phyloP scores from a whole-genome alignment of 1,140 invertebrate species.

The Drosophila azteca region DNA sequence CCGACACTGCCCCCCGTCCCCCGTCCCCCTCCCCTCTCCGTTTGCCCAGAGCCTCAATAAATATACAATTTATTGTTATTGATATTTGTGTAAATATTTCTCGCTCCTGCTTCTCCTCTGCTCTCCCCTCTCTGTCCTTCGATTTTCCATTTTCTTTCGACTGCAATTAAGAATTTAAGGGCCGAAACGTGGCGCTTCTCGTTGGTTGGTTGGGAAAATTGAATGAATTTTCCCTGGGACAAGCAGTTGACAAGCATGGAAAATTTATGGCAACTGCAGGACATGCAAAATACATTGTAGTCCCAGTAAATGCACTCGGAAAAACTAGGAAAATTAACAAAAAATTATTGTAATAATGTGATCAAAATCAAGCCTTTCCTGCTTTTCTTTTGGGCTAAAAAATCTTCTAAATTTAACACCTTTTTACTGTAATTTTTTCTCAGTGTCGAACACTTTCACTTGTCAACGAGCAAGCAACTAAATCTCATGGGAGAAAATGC shows the following conservation, averaged over 20 bases:
- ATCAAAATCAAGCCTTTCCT: neutral
- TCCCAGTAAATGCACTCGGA: too few species aligned
- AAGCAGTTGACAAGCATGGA: constrained; percentile 52
- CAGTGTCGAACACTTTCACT: constrained; percentile 46
- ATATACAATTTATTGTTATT: constrained; percentile 79
- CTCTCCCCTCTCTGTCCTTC: neutral
- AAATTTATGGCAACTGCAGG: constrained; percentile 56
- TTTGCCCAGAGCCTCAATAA: constrained; percentile 49
- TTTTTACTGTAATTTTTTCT: too few species aligned
- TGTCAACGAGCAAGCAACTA: constrained; percentile 7
- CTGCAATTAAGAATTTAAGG: constrained; percentile 71
- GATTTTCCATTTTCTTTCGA: too few species aligned
- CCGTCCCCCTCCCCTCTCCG: constrained; percentile 4
- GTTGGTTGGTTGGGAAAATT: constrained; percentile 26
- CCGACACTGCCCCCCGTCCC: too few species aligned
- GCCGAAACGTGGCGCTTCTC: constrained; percentile 27
- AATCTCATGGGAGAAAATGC: constrained; percentile 57
- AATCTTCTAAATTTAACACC: neutral
- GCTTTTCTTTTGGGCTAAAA: neutral
- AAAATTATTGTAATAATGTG: too few species aligned
- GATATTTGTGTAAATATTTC: constrained; percentile 73
- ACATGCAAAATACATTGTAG: constrained; percentile 55
- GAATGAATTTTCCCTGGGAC: constrained; percentile 37
- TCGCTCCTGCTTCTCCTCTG: neutral
- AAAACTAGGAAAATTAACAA: too few species aligned